Percentiles rank a stretch among this genome's conserved stretches.
phyloP scores from a whole-genome alignment of 1,140 invertebrate species.

The Zaprionus tsacasi region DNA sequence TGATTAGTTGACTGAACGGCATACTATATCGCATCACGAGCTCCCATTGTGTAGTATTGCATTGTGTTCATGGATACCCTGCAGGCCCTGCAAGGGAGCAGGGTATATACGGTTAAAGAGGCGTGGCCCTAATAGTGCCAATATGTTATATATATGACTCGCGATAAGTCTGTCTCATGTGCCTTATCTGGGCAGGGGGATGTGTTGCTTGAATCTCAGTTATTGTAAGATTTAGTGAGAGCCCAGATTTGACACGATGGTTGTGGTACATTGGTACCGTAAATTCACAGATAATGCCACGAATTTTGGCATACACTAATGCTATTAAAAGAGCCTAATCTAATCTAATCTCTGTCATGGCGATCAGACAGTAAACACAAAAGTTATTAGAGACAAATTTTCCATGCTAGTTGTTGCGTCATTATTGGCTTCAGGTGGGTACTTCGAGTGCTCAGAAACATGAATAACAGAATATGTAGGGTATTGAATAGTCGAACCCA shows the following conservation, averaged over 20 bases:
- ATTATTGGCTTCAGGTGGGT: not conserved
- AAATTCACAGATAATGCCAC: constrained; percentile 7
- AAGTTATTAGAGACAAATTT: constrained; percentile 9
- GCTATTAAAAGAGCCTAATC: not conserved
- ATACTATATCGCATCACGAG: not conserved
- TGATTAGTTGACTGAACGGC: not conserved
- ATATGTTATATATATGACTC: not conserved
- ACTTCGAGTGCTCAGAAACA: not conserved
- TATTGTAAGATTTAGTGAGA: not conserved
- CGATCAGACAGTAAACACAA: constrained; percentile 1
- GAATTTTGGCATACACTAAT: constrained; percentile 7
- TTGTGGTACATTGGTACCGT: not conserved
- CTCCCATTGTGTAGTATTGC: not conserved
- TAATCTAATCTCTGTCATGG: not conserved
- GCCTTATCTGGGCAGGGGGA: not conserved
- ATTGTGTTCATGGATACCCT: not conserved
- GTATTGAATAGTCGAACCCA: not conserved
- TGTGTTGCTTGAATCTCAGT: not conserved
- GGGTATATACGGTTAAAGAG: not conserved
- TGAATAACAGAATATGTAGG: not conserved
- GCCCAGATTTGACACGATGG: not conserved
- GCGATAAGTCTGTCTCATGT: not conserved
- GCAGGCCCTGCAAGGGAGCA: not conserved
- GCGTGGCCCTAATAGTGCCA: not conserved
- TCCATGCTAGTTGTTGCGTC: not conserved